Conservation (phyloP, 2,113 vertebrate genomes). For the Microtus oregoni region DNA sequence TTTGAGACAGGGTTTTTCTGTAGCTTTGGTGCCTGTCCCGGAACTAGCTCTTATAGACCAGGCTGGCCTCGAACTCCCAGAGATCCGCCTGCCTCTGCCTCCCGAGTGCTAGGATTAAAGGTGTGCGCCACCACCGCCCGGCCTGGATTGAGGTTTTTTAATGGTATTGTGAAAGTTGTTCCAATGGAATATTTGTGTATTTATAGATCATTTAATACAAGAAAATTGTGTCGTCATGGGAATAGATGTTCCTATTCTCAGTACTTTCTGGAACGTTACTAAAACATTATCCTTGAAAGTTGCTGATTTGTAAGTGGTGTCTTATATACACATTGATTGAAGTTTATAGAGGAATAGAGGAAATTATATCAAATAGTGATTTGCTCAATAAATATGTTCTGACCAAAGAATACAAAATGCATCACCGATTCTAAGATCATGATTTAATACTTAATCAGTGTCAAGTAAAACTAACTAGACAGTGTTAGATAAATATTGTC, state of each 20-base stretch:
- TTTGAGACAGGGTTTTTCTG: no score
- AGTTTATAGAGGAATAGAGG: slow-evolving; percentile 11
- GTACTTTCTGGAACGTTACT: background rate
- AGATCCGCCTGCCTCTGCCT: no score
- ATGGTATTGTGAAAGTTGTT: background rate
- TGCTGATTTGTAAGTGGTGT: slow-evolving; percentile 53
- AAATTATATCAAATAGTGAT: slow-evolving; percentile 52
- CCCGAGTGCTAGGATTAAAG: no score
- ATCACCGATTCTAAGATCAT: slow-evolving; percentile 46
- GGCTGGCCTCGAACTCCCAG: no score
- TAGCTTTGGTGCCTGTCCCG: no score
- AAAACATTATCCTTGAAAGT: slow-evolving; percentile 39
- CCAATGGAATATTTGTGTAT: background rate
- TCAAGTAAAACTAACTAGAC: slow-evolving; percentile 41
- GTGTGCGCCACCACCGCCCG: no score
- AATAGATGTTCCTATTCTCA: background rate
- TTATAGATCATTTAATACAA: background rate
- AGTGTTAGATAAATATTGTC: background rate
- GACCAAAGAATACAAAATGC: slow-evolving; percentile 17
- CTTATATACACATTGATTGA: slow-evolving; percentile 43
- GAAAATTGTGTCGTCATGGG: background rate
- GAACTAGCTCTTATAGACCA: no score
- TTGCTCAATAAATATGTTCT: slow-evolving; percentile 41
- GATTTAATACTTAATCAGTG: slow-evolving; percentile 27
- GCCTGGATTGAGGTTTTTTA: background rate